Evolutionary conservation across 2,797 vertebrate species (phyloP), one percentile per base, ranked within the genome.

Genomic region (Channa striata): DNA sequence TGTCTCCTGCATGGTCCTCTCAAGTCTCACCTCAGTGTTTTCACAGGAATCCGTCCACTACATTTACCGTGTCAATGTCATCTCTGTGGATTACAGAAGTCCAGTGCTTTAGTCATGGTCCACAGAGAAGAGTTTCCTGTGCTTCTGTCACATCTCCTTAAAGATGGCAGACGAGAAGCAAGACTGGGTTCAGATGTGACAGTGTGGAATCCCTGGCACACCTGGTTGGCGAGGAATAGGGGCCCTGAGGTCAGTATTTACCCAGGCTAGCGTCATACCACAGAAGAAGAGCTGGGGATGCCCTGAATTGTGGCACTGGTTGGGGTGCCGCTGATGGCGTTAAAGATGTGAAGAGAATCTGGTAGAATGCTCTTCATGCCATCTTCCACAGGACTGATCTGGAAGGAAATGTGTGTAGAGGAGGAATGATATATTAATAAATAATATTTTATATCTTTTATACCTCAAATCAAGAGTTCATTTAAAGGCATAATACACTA

Each of bases 291-390:
- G 90, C 94, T 97, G 86, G 97, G 96, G 89, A 99, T 94, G 84
- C 98, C 98, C 39, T 97, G 97, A 88, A 99, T 95, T 62, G 94
- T 94, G 87, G 97, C 94, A 80, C 95, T 92, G 82, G 95, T 96
- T 21, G 97, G 96, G 3, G 97, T 99, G 77, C 97, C 97, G 3
- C 98, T 99, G 93, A 99, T 99, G 92, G 97, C 98, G 0, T 98
- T 99, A 84, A 99, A 99, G 92, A 99, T 98, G 88, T 98, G 98
- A 66, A 99, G 92, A 0, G 98, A 99, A 81, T 99, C 97, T 1
- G 96, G 95, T 73, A 97, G 94, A 66, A 95, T 90, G 17, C 94
- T 94, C 90, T 97, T 98, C 93, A 95, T 90, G 57, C 93, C 91
- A 59, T 99, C 97, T 85, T 99, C 97, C 83, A 95, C 94, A 0